phyloP scores from a whole-genome alignment of 1,140 invertebrate species.

The Drosophila takahashii region DNA sequence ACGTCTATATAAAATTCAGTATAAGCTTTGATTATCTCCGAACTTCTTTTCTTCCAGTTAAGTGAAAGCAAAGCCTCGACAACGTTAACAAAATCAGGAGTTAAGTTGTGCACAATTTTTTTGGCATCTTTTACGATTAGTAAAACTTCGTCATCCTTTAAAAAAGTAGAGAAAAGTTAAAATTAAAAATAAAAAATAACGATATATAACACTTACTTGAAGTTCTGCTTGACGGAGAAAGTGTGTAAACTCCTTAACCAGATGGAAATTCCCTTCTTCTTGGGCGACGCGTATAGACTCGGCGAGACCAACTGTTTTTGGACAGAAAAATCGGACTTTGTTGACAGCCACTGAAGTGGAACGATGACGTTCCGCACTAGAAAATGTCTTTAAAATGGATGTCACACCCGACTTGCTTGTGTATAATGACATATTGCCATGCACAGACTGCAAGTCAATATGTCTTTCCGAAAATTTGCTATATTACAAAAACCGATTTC shows the following conservation, averaged over 20 bases:
- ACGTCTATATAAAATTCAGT: slow-evolving; percentile 88
- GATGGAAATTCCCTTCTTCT: slow-evolving; percentile 59
- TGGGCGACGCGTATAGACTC: slow-evolving; percentile 62
- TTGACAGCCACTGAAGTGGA: slow-evolving; percentile 65
- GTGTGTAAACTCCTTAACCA: slow-evolving; percentile 68
- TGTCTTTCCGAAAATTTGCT: neutral
- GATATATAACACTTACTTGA: neutral
- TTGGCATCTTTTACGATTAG: slow-evolving; percentile 86
- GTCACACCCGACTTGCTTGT: slow-evolving; percentile 65
- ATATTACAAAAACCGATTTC: too few species aligned
- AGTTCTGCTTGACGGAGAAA: slow-evolving; percentile 65
- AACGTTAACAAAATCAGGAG: slow-evolving; percentile 86
- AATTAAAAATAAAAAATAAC: neutral
- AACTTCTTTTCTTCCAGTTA: slow-evolving; percentile 86
- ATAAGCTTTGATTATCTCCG: slow-evolving; percentile 86
- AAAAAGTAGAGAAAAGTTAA: neutral
- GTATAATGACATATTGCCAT: slow-evolving; percentile 58
- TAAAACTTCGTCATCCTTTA: slow-evolving; percentile 86
- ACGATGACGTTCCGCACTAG: slow-evolving; percentile 60
- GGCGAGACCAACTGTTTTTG: slow-evolving; percentile 61
- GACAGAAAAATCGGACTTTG: slow-evolving; percentile 69
- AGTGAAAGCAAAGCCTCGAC: slow-evolving; percentile 88
- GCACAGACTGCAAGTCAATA: neutral
- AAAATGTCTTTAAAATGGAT: slow-evolving; percentile 74
- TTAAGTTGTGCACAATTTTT: slow-evolving; percentile 87